phyloP scores from a whole-genome alignment of 2,113 vertebrate species.

The Malaclemys terrapin region DNA sequence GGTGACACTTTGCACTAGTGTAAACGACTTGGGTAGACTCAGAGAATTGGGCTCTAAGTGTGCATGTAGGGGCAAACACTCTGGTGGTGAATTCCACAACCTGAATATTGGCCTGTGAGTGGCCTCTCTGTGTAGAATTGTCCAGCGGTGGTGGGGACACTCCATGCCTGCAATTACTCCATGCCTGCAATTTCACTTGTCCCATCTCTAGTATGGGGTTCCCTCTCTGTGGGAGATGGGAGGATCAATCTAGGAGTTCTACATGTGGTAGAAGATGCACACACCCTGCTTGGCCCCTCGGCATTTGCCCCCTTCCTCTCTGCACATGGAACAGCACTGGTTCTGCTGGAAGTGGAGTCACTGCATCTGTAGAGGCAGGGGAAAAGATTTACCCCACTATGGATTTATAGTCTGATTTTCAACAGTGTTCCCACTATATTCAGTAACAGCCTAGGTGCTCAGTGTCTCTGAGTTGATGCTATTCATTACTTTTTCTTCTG shows the following conservation, averaged over 20 bases:
- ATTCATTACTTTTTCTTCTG: not conserved
- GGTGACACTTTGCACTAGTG: not conserved
- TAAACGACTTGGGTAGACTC: not conserved
- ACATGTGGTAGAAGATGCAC: too few species aligned
- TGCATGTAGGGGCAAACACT: not conserved
- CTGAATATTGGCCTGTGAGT: not conserved
- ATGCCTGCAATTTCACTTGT: not conserved
- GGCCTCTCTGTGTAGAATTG: not conserved
- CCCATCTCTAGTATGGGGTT: not conserved
- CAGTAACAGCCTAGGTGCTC: not conserved
- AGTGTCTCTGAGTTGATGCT: not conserved
- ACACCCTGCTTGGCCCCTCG: not conserved
- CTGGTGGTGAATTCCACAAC: not conserved
- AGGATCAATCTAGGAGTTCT: not conserved
- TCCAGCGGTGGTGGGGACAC: not conserved
- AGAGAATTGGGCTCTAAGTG: not conserved
- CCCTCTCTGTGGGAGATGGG: not conserved
- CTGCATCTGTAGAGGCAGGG: not conserved
- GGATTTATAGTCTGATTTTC: not conserved
- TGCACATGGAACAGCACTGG: not conserved
- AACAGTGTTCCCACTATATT: not conserved
- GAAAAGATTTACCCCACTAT: not conserved
- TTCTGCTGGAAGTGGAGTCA: not conserved
- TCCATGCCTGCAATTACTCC: not conserved
- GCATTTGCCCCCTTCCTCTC: not conserved